A percentile compares a stretch with the other conserved stretches of the same genome.
phyloP scores from a whole-genome alignment of 2,113 vertebrate species.

The Aptenodytes patagonicus region DNA sequence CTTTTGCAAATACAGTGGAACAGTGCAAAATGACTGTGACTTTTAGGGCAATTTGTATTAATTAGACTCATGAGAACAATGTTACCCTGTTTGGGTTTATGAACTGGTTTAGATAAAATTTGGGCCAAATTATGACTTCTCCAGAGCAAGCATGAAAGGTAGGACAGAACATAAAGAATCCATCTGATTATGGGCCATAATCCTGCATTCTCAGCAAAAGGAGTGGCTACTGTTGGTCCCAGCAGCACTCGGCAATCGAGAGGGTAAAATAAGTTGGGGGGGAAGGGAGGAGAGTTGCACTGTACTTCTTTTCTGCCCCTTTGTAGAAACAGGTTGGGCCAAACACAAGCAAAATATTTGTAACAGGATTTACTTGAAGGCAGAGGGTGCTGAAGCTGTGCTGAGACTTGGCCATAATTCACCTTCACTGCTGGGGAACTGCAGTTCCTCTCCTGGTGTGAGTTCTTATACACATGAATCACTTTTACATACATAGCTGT shows the following conservation, averaged over 20 bases:
- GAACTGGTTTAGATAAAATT: conserved; percentile 4
- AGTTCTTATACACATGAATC: neutral
- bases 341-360: neutral
- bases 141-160: neutral
- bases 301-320: neutral
- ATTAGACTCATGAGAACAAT: conserved; percentile 2
- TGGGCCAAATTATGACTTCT: neutral
- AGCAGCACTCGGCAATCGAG: neutral
- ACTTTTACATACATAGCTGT: neutral
- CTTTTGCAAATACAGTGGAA: conserved; percentile 11
- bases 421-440: neutral
- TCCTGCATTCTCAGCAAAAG: neutral
- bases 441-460: neutral
- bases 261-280: neutral
- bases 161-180: neutral
- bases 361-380: neutral
- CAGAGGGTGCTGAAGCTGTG: neutral
- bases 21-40: neutral
- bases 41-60: conserved; percentile 12
- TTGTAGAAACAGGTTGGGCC: neutral
- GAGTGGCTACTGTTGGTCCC: neutral
- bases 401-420: neutral
- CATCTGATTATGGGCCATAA: neutral
- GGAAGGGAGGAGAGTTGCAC: neutral
- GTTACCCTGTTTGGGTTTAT: conserved; percentile 8